Conservation (phyloP, 2,113 vertebrate species). For the Sylvilagus bachmani region DNA sequence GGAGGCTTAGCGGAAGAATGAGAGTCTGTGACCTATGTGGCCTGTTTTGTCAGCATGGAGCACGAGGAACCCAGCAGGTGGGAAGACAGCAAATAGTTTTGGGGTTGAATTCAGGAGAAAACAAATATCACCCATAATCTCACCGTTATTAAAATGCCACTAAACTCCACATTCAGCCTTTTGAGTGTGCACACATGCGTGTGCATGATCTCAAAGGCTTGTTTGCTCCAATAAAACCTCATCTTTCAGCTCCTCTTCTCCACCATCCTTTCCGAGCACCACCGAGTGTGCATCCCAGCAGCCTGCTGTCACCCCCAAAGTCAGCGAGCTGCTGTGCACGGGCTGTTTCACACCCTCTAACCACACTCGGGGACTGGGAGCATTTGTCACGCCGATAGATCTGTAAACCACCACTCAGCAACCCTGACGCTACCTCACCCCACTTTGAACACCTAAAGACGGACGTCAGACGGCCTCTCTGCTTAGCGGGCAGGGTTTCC, state of each 20-base stretch:
- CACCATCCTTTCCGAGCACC: too few species aligned
- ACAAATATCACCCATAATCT: not conserved
- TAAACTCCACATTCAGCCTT: not conserved
- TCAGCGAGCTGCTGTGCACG: not conserved
- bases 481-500: too few species aligned
- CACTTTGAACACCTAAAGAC: too few species aligned
- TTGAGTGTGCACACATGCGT: not conserved
- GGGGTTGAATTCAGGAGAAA: not conserved
- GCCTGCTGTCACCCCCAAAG: too few species aligned
- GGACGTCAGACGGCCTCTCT: too few species aligned
- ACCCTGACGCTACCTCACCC: too few species aligned
- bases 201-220: not conserved
- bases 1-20: too few species aligned
- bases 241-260: too few species aligned
- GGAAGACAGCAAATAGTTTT: not conserved
- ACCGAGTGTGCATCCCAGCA: too few species aligned
- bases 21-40: rapidly evolving
- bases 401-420: not conserved
- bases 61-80: rapidly evolving
- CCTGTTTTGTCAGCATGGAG: not conserved
- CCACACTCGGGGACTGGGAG: not conserved
- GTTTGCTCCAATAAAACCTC: too few species aligned
- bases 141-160: not conserved
- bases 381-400: not conserved
- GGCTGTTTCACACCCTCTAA: not conserved